Evolutionary conservation across 1,140 invertebrate genomes (phyloP).

Genomic region (Drosophila tsacasi): DNA sequence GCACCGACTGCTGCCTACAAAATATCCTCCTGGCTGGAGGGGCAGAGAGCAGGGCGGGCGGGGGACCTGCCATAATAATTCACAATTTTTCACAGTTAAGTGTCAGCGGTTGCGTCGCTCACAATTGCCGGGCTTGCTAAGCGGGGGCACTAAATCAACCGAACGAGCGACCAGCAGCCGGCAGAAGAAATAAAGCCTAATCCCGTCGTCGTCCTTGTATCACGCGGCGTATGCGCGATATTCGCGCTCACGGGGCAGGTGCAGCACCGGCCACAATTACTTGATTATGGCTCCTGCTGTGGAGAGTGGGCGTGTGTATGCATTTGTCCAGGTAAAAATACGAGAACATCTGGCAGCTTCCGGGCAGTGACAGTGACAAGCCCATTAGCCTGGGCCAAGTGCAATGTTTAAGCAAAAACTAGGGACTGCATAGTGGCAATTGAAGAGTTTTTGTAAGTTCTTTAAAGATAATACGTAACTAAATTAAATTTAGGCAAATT

Average conservation of each 20-base stretch:
- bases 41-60: background rate
- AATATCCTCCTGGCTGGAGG: constrained; percentile 5
- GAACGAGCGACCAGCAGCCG: constrained; percentile 37
- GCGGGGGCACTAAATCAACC: constrained; percentile 76
- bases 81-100: constrained; percentile 83
- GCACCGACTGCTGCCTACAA: constrained; percentile 48
- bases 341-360: constrained; percentile 38
- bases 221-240: constrained; percentile 66
- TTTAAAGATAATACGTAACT: background rate
- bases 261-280: constrained; percentile 60
- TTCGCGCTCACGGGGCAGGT: constrained; percentile 40
- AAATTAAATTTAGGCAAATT: background rate
- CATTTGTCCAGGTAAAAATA: constrained; percentile 54
- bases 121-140: constrained; percentile 69
- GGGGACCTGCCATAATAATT: constrained; percentile 76
- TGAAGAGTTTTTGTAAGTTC: background rate
- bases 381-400: constrained; percentile 41
- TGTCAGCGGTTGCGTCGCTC: constrained; percentile 68
- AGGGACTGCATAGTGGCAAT: constrained; percentile 1
- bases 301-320: constrained; percentile 3
- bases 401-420: constrained; percentile 42
- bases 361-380: constrained; percentile 47
- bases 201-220: constrained; percentile 38
- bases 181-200: constrained; percentile 43
- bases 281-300: constrained; percentile 54